These are phyloP conservation scores for Aquatica leii DNA, from an alignment of 2,888 invertebrate genomes.

Conservation along the genomic window DNA sequence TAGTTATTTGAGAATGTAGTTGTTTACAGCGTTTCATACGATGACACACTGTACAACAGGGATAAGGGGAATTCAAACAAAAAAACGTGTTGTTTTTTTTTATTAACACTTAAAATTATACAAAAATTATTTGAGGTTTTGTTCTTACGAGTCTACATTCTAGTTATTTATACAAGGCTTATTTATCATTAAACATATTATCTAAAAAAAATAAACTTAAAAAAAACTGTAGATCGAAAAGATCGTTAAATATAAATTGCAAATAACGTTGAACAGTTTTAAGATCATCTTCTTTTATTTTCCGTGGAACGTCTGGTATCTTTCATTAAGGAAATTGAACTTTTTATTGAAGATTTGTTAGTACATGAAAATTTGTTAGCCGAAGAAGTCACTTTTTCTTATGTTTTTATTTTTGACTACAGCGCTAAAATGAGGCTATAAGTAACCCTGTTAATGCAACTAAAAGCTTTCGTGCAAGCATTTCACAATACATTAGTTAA, in stretches of 20 bases:
- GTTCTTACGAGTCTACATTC: conserved; percentile 12
- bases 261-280: background rate
- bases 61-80: too few relatives aligned
- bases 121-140: conserved; percentile 21
- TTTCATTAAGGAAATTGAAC: conserved; percentile 59
- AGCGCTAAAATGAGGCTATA: too few relatives aligned
- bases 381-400: too few relatives aligned
- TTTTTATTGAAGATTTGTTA: too few relatives aligned
- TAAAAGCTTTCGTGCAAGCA: too few relatives aligned
- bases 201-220: conserved; percentile 4
- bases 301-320: conserved; percentile 61
- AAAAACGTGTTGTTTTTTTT: background rate
- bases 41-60: too few relatives aligned
- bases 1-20: too few relatives aligned
- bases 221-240: conserved; percentile 27
- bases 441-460: too few relatives aligned
- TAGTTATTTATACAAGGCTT: background rate
- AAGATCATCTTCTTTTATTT: conserved; percentile 60
- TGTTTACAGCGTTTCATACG: too few relatives aligned
- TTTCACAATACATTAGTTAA: too few relatives aligned
- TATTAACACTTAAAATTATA: conserved; percentile 23
- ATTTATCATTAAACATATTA: conserved; percentile 1
- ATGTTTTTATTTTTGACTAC: too few relatives aligned
- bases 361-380: too few relatives aligned
- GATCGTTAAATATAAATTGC: background rate